phyloP scores from a whole-genome alignment of 2,888 invertebrate species.

The Acleris laterana region DNA sequence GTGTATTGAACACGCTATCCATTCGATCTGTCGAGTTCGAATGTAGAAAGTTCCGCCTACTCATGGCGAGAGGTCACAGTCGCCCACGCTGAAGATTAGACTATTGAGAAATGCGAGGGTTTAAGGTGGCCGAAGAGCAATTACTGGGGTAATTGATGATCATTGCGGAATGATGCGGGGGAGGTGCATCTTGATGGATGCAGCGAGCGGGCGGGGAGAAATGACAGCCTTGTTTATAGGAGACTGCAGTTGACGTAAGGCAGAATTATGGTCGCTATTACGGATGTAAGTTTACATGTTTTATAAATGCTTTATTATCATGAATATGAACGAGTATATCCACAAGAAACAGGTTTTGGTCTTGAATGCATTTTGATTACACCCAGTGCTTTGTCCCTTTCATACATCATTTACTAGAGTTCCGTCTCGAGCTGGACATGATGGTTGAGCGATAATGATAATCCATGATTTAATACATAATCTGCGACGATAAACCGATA shows the following conservation, averaged over 20 bases:
- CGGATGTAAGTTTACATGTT: slow-evolving; percentile 32
- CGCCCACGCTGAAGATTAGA: slow-evolving; percentile 62
- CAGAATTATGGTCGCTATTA: slow-evolving; percentile 25
- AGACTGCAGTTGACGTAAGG: slow-evolving; percentile 20
- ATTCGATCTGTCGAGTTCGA: slow-evolving; percentile 52
- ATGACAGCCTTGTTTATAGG: slow-evolving; percentile 27
- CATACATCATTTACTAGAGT: background rate
- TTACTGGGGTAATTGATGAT: slow-evolving; percentile 68
- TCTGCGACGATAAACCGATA: slow-evolving; percentile 15
- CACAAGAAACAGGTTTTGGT: background rate
- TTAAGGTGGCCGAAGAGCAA: slow-evolving; percentile 61
- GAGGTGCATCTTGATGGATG: slow-evolving; percentile 37
- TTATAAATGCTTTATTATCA: slow-evolving; percentile 16
- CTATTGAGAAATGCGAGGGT: slow-evolving; percentile 61
- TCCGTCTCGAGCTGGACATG: background rate
- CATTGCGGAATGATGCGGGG: slow-evolving; percentile 63
- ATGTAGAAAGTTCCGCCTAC: slow-evolving; percentile 75
- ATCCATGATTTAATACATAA: slow-evolving; percentile 16
- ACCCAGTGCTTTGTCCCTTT: background rate
- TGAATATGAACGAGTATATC: slow-evolving; percentile 18
- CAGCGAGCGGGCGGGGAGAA: slow-evolving; percentile 27
- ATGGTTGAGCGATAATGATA: background rate
- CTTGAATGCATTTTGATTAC: background rate
- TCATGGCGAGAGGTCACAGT: slow-evolving; percentile 73
- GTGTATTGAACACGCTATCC: slow-evolving; percentile 31